A percentile compares a stretch with the other conserved stretches of the same genome.
Evolutionary conservation across 2,797 vertebrate species (phyloP).

Genomic region (Xenopus petersii): DNA sequence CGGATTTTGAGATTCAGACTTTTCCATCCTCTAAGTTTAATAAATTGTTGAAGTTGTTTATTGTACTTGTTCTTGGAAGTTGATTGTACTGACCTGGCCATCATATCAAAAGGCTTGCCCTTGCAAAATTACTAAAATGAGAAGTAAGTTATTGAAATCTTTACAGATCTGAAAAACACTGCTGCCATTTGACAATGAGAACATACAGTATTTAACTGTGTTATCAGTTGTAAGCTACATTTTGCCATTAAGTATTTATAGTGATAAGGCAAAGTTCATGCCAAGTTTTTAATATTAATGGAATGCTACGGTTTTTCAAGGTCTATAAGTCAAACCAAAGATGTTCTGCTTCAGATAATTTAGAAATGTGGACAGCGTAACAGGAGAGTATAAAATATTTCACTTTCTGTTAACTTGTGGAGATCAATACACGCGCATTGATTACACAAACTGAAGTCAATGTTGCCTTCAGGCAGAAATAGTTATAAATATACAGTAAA

Average conservation of each 20-base stretch:
- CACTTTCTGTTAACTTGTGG: slow-evolving; percentile 15
- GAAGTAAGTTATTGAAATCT: no score
- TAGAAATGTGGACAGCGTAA: slow-evolving; percentile 12
- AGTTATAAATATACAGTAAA: background rate
- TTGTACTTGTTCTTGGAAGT: no score
- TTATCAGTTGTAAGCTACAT: no score
- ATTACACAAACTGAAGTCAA: slow-evolving; percentile 9
- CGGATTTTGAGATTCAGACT: no score
- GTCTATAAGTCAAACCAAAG: slow-evolving; percentile 15
- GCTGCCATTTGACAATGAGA: no score
- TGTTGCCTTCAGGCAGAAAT: slow-evolving; percentile 3
- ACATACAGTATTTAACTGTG: no score
- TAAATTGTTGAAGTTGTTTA: no score
- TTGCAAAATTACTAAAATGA: no score
- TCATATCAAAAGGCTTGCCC: no score
- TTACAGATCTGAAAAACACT: no score
- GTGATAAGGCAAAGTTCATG: background rate
- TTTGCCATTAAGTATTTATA: slow-evolving; percentile 8
- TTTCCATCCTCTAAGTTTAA: no score
- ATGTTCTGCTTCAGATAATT: slow-evolving; percentile 15
- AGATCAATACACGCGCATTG: slow-evolving; percentile 25
- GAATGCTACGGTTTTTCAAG: slow-evolving; percentile 3
- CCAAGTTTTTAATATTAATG: slow-evolving; percentile 8
- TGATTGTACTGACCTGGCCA: no score
- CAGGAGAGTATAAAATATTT: slow-evolving; percentile 14